Percentiles rank a stretch among this genome's conserved stretches.
Evolutionary conservation across 2,113 vertebrate genomes (phyloP).

Genomic region (Ginglymostoma cirratum): DNA sequence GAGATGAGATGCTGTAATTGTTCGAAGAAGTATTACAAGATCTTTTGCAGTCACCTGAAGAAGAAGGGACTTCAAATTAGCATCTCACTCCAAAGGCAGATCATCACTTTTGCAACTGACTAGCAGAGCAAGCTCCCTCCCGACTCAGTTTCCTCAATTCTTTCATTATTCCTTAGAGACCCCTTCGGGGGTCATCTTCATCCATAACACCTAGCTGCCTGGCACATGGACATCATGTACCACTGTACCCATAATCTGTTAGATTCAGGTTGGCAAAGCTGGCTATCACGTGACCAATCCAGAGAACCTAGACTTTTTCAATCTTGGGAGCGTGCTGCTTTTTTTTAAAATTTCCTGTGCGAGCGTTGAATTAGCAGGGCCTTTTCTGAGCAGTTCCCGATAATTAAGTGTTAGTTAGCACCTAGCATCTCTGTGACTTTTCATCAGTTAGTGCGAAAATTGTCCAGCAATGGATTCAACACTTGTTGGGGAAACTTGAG

Average conservation of each 20-base stretch:
- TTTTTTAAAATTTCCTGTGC: background rate
- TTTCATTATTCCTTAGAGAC: background rate
- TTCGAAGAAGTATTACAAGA: background rate
- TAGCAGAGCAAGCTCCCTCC: no score
- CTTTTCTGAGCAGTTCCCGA: background rate
- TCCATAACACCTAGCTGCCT: background rate
- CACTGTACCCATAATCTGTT: background rate
- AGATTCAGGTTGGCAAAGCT: no score
- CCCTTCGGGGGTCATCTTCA: background rate
- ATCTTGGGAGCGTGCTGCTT: background rate
- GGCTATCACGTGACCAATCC: no score
- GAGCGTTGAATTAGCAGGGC: background rate
- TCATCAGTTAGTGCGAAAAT: background rate
- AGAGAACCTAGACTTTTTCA: background rate
- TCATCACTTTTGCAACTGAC: background rate
- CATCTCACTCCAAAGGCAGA: background rate
- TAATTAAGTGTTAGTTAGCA: slow-evolving; percentile 25
- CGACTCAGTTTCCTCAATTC: background rate
- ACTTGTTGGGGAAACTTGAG: slow-evolving; percentile 20
- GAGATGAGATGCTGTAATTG: background rate
- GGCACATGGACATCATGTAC: background rate
- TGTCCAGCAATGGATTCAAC: background rate
- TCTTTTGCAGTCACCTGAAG: background rate
- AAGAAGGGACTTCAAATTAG: background rate
- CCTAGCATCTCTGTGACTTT: background rate